Percentiles rank a stretch among this genome's conserved stretches.
Conservation (phyloP, 2,113 vertebrate species). For the Chloropsis cyanopogon region DNA sequence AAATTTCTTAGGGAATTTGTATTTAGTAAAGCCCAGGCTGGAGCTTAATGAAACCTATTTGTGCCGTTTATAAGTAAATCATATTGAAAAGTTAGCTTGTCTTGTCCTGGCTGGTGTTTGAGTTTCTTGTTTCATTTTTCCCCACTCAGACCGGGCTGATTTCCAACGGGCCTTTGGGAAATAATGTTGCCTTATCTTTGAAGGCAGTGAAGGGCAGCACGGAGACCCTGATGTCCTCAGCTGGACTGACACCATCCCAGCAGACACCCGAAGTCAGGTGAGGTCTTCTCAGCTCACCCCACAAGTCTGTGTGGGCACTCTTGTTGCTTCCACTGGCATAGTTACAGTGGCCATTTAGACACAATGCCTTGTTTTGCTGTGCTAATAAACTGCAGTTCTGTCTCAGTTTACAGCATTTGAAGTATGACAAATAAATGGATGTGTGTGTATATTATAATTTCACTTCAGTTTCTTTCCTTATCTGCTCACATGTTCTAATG, state of each 20-base stretch:
- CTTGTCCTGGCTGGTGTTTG: not conserved
- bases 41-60: not conserved
- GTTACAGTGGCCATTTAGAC: not conserved
- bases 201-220: conserved; percentile 65
- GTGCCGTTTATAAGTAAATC: not conserved
- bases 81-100: not conserved
- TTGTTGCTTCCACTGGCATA: not conserved
- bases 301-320: not conserved
- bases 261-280: conserved; percentile 79
- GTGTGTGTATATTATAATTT: not conserved
- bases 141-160: conserved; percentile 73
- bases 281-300: not conserved
- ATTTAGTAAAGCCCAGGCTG: not conserved
- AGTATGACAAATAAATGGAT: not conserved
- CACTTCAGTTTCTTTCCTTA: not conserved
- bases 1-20: not conserved
- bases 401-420: not conserved
- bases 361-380: not conserved
- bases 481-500: not conserved
- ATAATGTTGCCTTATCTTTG: conserved; percentile 58
- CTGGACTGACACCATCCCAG: conserved; percentile 66
- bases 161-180: conserved; percentile 81
- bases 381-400: not conserved
- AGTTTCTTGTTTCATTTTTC: not conserved
- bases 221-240: conserved; percentile 9